phyloP scores from a whole-genome alignment of 2,113 vertebrate genomes.

The Myiagra hebetior region DNA sequence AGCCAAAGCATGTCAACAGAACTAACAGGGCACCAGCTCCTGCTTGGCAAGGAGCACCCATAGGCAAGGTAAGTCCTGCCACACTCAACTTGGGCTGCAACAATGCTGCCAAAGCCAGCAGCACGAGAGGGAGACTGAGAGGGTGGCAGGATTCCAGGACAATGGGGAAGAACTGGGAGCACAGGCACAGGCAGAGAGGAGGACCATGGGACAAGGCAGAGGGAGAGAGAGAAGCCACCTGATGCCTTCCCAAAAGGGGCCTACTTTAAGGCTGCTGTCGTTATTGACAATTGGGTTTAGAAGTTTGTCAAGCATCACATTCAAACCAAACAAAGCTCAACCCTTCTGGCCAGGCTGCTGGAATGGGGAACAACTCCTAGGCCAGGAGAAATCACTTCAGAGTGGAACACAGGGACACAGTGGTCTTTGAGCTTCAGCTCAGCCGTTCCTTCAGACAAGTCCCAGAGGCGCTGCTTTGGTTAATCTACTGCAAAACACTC shows the following conservation, averaged over 20 bases:
- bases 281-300: not conserved
- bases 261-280: not conserved
- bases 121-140: not conserved
- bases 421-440: not conserved
- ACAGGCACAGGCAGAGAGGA: not conserved
- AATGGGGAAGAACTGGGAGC: not conserved
- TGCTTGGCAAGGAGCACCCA: not conserved
- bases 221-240: not conserved
- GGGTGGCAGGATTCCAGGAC: not conserved
- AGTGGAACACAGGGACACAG: not conserved
- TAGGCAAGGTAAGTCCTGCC: not conserved
- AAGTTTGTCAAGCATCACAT: not conserved
- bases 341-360: not conserved
- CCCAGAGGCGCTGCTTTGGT: not conserved
- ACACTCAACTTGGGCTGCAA: not conserved
- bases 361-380: not conserved
- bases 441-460: not conserved
- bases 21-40: not conserved
- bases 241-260: not conserved
- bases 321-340: not conserved
- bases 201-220: not conserved
- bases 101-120: not conserved
- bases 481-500: not conserved
- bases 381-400: not conserved
- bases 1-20: not conserved